Percentiles rank a stretch among this genome's conserved stretches.
Conservation (phyloP, 2,888 invertebrate species). For the Dolomedes plantarius region DNA sequence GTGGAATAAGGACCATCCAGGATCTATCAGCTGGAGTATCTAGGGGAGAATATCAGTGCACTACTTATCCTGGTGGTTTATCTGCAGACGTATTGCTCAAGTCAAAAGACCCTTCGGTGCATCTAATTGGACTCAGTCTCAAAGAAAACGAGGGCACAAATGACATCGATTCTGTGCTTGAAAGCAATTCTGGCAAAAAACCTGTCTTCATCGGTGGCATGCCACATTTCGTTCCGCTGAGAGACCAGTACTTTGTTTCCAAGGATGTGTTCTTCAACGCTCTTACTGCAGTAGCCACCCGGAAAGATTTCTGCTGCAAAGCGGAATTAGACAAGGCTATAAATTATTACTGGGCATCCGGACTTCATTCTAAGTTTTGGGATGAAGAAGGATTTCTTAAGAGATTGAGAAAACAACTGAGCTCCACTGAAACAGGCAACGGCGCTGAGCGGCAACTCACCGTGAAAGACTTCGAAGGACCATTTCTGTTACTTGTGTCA, state of each 20-base stretch:
- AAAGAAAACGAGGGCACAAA: neutral
- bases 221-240: no score
- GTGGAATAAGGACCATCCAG: neutral
- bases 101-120: neutral
- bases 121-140: neutral
- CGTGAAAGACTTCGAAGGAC: no score
- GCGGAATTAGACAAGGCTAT: neutral
- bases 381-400: neutral
- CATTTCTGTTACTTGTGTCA: no score
- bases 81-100: neutral
- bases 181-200: no score
- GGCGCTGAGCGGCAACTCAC: no score
- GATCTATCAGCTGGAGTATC: neutral
- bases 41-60: neutral
- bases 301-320: neutral
- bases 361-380: neutral
- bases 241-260: neutral
- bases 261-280: neutral
- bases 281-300: neutral
- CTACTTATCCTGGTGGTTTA: neutral
- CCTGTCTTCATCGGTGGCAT: no score
- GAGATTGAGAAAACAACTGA: no score
- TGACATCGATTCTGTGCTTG: neutral
- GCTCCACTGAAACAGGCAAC: no score
- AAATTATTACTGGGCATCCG: neutral